Evolutionary conservation across 1,140 invertebrate species (phyloP).

Genomic region (Penaeus indicus): DNA sequence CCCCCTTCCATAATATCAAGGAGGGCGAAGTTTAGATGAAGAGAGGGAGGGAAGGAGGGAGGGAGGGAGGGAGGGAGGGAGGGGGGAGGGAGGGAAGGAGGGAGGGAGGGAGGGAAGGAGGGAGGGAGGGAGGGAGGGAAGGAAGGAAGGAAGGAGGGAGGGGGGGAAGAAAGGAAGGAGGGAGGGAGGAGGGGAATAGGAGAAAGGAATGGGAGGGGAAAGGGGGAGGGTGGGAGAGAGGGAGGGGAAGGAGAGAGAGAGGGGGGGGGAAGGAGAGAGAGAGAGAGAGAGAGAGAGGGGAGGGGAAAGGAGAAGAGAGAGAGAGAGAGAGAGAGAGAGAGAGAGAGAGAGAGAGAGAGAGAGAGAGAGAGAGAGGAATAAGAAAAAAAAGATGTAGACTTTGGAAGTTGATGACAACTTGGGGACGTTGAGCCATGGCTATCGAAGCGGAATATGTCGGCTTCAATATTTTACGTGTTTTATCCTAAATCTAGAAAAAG

Average conservation of each 20-base stretch:
- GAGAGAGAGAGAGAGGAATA: conserved; percentile 26
- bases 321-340: conserved; percentile 17
- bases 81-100: no score
- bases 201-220: not conserved
- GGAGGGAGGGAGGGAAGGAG: not conserved
- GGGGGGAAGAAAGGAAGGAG: not conserved
- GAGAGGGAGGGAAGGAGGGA: not conserved
- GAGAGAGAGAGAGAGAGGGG: not conserved
- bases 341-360: not conserved
- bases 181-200: not conserved
- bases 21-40: not conserved
- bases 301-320: not conserved
- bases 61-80: not conserved
- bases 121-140: not conserved
- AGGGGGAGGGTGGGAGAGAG: no score
- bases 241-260: not conserved
- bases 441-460: no score
- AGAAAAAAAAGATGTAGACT: no score
- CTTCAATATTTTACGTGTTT: no score
- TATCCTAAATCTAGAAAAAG: no score
- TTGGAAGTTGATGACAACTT: no score
- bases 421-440: no score
- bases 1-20: not conserved
- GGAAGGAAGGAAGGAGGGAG: not conserved
- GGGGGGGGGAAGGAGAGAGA: not conserved